Conservation (phyloP, 2,797 vertebrate genomes). For the Cetoscarus ocellatus region DNA sequence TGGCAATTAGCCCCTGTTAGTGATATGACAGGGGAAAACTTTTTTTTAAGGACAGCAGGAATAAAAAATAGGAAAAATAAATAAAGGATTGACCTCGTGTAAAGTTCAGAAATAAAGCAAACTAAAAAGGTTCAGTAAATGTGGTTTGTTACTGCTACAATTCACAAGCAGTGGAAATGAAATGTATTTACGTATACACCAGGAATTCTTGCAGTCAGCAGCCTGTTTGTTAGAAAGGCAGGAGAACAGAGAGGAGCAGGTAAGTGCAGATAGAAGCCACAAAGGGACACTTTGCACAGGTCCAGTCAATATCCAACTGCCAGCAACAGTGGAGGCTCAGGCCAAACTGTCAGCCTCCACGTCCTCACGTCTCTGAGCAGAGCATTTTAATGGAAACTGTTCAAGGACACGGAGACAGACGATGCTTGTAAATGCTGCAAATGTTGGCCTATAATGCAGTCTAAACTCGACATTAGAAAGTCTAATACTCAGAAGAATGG, state of each 20-base stretch:
- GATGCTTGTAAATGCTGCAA: not conserved
- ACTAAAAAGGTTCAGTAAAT: no score
- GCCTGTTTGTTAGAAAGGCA: not conserved
- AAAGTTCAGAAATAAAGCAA: not conserved
- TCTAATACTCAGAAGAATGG: not conserved
- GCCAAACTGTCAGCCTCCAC: constrained; percentile 2
- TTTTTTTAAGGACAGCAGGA: no score
- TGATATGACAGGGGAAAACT: not conserved
- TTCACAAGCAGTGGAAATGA: not conserved
- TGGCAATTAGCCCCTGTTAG: not conserved
- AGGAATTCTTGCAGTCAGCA: not conserved
- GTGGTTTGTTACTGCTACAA: no score
- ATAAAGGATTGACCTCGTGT: not conserved
- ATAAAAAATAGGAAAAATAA: no score
- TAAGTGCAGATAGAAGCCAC: constrained; percentile 6
- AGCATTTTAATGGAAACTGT: not conserved
- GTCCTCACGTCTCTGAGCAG: not conserved
- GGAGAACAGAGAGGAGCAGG: not conserved
- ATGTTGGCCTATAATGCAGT: not conserved
- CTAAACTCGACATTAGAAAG: not conserved
- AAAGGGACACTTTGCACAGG: not conserved
- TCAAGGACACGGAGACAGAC: not conserved
- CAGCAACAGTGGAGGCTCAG: not conserved
- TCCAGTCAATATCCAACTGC: not conserved
- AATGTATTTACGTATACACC: not conserved